phyloP scores from a whole-genome alignment of 2,888 invertebrate genomes.

The Eupithecia exiguata region DNA sequence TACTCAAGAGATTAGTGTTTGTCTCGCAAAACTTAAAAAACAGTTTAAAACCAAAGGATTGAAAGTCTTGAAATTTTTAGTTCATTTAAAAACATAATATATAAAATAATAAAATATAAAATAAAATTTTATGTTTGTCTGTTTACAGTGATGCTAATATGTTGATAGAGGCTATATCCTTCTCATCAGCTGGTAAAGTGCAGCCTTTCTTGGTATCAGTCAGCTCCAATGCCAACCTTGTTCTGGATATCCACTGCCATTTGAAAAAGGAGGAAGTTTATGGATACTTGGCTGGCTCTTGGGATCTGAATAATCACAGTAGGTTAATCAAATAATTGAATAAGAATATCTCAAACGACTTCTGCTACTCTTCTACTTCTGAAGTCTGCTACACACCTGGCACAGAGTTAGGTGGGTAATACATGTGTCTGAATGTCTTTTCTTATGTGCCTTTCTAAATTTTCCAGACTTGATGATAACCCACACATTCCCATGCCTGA shows the following conservation, averaged over 20 bases:
- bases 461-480: slow-evolving; percentile 91
- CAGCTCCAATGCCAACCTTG: slow-evolving; percentile 92
- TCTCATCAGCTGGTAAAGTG: slow-evolving; percentile 93
- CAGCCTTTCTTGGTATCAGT: slow-evolving; percentile 96
- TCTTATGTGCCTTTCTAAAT: slow-evolving; percentile 44
- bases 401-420: neutral
- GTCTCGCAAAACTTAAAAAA: too few species aligned
- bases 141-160: slow-evolving; percentile 92
- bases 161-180: slow-evolving; percentile 94
- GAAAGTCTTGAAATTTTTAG: too few species aligned
- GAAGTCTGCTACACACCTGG: neutral
- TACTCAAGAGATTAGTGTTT: too few species aligned
- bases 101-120: too few species aligned
- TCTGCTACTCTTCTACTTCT: too few species aligned
- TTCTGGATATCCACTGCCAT: slow-evolving; percentile 97
- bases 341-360: neutral
- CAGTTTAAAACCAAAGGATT: too few species aligned
- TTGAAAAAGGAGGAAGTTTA: slow-evolving; percentile 96
- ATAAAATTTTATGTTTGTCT: neutral
- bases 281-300: slow-evolving; percentile 97
- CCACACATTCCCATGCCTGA: slow-evolving; percentile 94
- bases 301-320: slow-evolving; percentile 98
- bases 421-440: neutral
- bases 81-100: too few species aligned
- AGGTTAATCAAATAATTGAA: slow-evolving; percentile 62